Conservation (phyloP, 1,140 invertebrate species). For the Marisa cornuarietis region DNA sequence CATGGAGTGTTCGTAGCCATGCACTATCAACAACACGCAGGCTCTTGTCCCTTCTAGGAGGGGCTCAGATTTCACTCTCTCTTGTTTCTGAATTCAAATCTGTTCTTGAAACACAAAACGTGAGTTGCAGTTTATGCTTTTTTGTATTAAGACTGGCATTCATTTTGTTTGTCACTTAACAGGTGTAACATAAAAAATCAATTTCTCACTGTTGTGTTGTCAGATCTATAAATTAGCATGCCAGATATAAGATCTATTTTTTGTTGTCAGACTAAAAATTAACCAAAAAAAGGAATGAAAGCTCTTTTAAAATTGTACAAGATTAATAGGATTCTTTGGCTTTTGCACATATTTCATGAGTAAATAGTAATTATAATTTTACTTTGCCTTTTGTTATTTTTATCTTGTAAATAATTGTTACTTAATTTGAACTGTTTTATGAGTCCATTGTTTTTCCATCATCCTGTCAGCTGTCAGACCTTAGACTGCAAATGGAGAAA, state of each 20-base stretch:
- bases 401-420: not conserved
- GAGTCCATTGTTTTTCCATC: not conserved
- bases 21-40: constrained; percentile 59
- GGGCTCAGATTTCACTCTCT: constrained; percentile 67
- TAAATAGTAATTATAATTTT: not conserved
- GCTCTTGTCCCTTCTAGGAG: constrained; percentile 64
- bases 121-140: constrained; percentile 41
- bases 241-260: too few relatives aligned
- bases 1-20: constrained; percentile 51
- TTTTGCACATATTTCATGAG: too few relatives aligned
- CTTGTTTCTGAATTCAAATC: constrained; percentile 73
- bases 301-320: too few relatives aligned
- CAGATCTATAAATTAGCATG: too few relatives aligned
- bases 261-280: too few relatives aligned
- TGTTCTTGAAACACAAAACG: constrained; percentile 71
- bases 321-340: too few relatives aligned
- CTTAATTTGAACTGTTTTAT: not conserved
- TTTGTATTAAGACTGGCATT: too few relatives aligned
- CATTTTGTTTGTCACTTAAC: too few relatives aligned
- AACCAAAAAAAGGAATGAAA: too few relatives aligned
- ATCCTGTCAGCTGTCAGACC: constrained; percentile 42
- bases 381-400: not conserved
- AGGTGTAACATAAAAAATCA: too few relatives aligned
- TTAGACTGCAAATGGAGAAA: constrained; percentile 27
- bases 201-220: not conserved